Conservation (phyloP, 1,140 invertebrate species). For the Ceratosolen fusciceps region DNA sequence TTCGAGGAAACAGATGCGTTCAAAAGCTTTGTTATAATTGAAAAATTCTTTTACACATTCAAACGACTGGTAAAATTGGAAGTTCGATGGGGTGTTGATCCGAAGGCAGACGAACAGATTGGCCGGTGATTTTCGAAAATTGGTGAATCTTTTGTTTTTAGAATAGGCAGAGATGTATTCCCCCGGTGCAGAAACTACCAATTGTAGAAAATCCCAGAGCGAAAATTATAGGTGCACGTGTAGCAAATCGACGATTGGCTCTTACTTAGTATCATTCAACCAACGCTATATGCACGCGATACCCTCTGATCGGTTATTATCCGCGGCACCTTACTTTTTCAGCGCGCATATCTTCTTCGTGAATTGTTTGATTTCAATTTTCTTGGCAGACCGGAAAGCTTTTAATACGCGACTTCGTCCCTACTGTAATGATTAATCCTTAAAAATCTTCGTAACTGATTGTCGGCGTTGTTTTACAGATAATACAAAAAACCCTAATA, state of each 20-base stretch:
- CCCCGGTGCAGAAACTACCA: constrained; percentile 5
- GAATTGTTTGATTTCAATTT: constrained; percentile 26
- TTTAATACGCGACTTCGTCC: background rate
- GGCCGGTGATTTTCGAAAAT: constrained; percentile 24
- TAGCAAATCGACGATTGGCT: constrained; percentile 26
- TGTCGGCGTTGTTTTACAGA: background rate
- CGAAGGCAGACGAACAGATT: background rate
- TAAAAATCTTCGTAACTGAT: background rate
- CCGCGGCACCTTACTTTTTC: background rate
- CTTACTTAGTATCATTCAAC: constrained; percentile 10
- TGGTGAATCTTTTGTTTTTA: constrained; percentile 37
- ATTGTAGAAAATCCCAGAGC: constrained; percentile 13
- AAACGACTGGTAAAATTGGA: background rate
- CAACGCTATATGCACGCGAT: constrained; percentile 16
- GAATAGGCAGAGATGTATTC: background rate
- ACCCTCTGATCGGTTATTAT: constrained; percentile 6
- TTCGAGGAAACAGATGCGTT: background rate
- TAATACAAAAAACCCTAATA: background rate
- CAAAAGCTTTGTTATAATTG: background rate
- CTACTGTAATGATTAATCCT: constrained; percentile 16
- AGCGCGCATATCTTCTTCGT: background rate
- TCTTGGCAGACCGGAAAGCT: background rate
- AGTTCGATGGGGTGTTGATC: background rate
- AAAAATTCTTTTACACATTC: constrained; percentile 20
- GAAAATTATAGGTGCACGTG: constrained; percentile 28